phyloP scores from a whole-genome alignment of 2,113 vertebrate genomes.

The Gobio gobio region DNA sequence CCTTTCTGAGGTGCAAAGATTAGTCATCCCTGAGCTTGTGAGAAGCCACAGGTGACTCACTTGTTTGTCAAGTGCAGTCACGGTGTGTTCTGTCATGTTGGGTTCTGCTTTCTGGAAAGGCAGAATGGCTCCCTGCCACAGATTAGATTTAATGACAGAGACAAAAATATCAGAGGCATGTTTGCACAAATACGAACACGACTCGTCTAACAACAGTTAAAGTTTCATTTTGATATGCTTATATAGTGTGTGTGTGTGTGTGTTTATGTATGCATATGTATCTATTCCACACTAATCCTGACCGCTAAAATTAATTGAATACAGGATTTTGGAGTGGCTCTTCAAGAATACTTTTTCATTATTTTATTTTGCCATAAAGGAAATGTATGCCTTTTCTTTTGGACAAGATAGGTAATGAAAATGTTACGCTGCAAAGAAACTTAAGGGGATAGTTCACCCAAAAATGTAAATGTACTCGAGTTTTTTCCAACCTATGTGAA shows the following conservation, averaged over 20 bases:
- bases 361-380: not conserved
- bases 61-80: constrained; percentile 72
- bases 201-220: constrained; percentile 26
- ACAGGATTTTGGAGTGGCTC: not conserved
- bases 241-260: no score
- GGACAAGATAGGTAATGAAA: not conserved
- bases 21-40: constrained; percentile 74
- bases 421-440: not conserved
- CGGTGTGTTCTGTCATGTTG: constrained; percentile 46
- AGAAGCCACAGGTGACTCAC: constrained; percentile 76
- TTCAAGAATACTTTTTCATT: not conserved
- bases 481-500: no score
- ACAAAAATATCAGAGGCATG: constrained; percentile 49
- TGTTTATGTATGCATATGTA: not conserved
- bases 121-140: constrained; percentile 42
- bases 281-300: not conserved
- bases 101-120: constrained; percentile 51
- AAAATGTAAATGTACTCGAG: no score
- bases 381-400: not conserved
- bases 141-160: constrained; percentile 48
- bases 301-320: not conserved
- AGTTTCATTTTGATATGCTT: constrained; percentile 23
- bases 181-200: constrained; percentile 35
- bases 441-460: no score
- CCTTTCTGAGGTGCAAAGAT: constrained; percentile 52